Conservation (phyloP, 2,888 invertebrate genomes). For the Cerastis leucographa region DNA sequence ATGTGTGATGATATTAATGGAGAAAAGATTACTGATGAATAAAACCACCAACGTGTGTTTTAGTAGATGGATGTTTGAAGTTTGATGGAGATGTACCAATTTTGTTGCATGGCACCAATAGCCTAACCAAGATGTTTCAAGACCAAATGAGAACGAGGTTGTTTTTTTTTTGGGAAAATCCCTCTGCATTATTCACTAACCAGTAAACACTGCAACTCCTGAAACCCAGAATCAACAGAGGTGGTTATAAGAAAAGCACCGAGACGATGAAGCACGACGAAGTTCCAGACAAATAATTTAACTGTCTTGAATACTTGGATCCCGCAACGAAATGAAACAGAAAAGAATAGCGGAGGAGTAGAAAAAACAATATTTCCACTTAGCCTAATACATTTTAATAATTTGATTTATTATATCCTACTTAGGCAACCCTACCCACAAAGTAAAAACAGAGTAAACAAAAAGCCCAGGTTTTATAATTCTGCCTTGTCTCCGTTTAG, state of each 20-base stretch:
- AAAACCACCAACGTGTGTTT: not conserved
- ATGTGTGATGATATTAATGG: not conserved
- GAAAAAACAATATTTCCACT: not conserved
- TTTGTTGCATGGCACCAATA: not conserved
- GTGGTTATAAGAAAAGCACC: no score
- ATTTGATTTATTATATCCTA: not conserved
- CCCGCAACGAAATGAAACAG: not conserved
- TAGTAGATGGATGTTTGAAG: not conserved
- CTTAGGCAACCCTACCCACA: not conserved
- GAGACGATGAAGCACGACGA: no score
- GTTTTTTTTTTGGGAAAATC: no score
- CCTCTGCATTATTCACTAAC: no score
- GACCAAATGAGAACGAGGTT: not conserved
- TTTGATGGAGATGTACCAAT: not conserved
- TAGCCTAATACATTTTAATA: not conserved
- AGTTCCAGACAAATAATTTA: not conserved
- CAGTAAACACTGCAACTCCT: no score
- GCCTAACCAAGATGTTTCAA: not conserved
- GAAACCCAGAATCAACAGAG: no score
- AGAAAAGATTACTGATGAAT: not conserved
- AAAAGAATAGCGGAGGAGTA: not conserved
- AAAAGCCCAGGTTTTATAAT: slow-evolving; percentile 49
- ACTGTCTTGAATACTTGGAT: not conserved
- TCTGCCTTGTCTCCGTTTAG: slow-evolving; percentile 53
- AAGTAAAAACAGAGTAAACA: slow-evolving; percentile 21